These are phyloP conservation scores for Philhelius pedissequus DNA, from an alignment of 2,888 invertebrate species.

Conservation along the genomic window DNA sequence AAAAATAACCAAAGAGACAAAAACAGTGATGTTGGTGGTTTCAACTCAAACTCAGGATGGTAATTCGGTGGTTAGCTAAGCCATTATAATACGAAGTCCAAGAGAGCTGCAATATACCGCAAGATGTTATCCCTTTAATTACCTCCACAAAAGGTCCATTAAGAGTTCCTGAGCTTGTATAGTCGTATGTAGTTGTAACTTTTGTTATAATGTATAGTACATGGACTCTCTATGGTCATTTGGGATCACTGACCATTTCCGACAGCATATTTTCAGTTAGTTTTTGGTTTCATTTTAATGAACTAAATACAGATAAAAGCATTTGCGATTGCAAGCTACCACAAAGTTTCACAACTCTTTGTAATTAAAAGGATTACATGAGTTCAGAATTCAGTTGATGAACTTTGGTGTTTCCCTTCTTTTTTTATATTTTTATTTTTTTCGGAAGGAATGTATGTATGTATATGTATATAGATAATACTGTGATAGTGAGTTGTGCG, in stretches of 20 bases:
- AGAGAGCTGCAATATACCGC: conserved; percentile 13
- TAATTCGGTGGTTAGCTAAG: conserved; percentile 20
- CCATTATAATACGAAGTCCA: conserved; percentile 20
- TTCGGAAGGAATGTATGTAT: neutral
- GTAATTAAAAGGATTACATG: conserved; percentile 62
- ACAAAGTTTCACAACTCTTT: conserved; percentile 41
- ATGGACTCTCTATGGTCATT: conserved; percentile 30
- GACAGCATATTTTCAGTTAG: conserved; percentile 51
- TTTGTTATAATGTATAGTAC: conserved; percentile 6
- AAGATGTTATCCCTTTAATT: conserved; percentile 36
- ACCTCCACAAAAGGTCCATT: conserved; percentile 35
- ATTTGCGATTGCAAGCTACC: conserved; percentile 48
- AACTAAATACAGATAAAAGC: conserved; percentile 61
- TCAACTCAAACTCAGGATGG: conserved; percentile 6
- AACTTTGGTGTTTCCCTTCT: conserved; percentile 30
- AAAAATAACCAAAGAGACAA: conserved; percentile 1
- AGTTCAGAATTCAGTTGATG: conserved; percentile 56
- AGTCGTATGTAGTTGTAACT: conserved; percentile 9
- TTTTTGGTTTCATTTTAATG: conserved; percentile 55
- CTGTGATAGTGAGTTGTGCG: neutral
- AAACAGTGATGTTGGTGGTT: neutral
- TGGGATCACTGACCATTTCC: conserved; percentile 55
- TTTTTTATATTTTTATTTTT: neutral
- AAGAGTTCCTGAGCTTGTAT: conserved; percentile 4
- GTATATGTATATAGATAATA: too few relatives aligned